Base-by-base conservation (phyloP, 2,113 vertebrate genomes). In the Pycnonotus jocosus region DNA sequence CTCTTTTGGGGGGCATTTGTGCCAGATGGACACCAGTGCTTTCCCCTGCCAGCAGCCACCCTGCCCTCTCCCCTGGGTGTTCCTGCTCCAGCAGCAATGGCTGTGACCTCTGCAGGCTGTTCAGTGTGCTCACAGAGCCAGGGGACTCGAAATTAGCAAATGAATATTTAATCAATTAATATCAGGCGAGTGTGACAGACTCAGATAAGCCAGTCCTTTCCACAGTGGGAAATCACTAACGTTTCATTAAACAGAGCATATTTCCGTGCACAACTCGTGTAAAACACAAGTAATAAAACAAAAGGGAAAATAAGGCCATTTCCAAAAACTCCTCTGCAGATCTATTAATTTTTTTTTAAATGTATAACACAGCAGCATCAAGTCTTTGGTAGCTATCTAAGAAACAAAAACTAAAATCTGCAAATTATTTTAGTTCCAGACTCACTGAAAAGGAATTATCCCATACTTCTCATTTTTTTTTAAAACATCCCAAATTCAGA, bases 111-210 rank as follows among this genome's bases (percentile, higher is more conserved):
- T 81, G 57, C 73, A 74, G 61, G 56, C 86, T 94, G 60, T 5
- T 86, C 79, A 9, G 10, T 23, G 47, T 48, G 76, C 74, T 90
- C 92, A 66, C 68, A 88, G 42, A 89, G 48, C 57, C 83, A 53
- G 1, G 24, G 77, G 86, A 76, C 53, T 68, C 11, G 4, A 80
- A 93, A 95, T 95, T 76, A 93, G 74, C 35, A 70, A 90, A 92
- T 90, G 76, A 93, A 93, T 87, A 92, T 93, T 92, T 88, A 91
- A 95, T 95, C 92, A 96, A 96, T 92, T 95, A 94, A 90, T 92
- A 96, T 88, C 90, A 93, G 82, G 85, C 90, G 86, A 90, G 60
- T 88, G 83, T 91, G 86, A 96, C 79, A 93, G 94, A 13, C 71
- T 92, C 76, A 93, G 93, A 95, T 93, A 93, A 95, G 64, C 44